These are phyloP conservation scores for Heliconius himera DNA, from an alignment of 1,140 invertebrate genomes.

Conservation along the genomic window DNA sequence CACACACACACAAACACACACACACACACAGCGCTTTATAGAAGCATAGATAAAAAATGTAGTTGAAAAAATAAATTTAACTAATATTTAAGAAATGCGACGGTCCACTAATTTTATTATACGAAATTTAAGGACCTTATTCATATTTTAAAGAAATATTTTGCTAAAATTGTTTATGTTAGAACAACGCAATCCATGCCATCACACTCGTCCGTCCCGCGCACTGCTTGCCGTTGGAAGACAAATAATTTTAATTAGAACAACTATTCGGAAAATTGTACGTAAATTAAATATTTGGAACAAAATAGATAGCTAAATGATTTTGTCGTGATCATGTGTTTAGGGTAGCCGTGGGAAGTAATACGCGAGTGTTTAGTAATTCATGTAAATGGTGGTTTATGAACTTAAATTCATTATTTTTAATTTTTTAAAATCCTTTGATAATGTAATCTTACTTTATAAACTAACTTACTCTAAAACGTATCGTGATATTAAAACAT, in stretches of 20 bases:
- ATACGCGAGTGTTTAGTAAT: neutral
- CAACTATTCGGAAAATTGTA: slow-evolving; percentile 25
- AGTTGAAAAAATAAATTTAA: neutral
- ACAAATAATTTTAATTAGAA: slow-evolving; percentile 48
- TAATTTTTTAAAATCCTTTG: no score
- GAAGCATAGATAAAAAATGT: neutral
- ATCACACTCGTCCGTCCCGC: slow-evolving; percentile 43
- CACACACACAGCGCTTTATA: neutral
- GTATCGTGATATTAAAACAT: no score
- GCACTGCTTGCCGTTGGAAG: slow-evolving; percentile 37
- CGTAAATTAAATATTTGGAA: slow-evolving; percentile 24
- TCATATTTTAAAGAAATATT: slow-evolving; percentile 17
- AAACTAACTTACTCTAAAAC: no score
- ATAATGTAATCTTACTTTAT: no score
- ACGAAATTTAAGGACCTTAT: slow-evolving; percentile 8
- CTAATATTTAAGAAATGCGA: neutral
- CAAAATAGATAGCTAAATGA: slow-evolving; percentile 19
- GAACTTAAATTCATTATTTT: no score
- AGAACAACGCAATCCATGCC: slow-evolving; percentile 26
- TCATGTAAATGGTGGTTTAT: neutral
- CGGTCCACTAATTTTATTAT: neutral
- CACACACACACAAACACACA: neutral
- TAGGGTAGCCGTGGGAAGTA: neutral
- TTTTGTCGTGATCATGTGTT: neutral
- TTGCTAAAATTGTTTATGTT: slow-evolving; percentile 27